Conservation (phyloP, 92 coral and sea anemone species). For the Metridium senile region DNA sequence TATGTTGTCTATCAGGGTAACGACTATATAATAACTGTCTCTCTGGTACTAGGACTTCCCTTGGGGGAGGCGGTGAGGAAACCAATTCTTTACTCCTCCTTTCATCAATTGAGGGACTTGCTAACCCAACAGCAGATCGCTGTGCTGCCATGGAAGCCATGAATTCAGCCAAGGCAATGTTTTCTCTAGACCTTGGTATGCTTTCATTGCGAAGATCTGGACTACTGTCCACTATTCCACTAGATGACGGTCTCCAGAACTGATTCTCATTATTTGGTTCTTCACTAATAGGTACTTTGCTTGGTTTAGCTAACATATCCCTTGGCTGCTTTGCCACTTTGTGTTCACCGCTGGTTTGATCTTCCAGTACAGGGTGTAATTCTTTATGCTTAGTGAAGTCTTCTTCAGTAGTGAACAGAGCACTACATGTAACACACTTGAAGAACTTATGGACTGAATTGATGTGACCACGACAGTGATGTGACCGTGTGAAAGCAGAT, state of each 20-base stretch:
- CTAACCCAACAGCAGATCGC: conserved; percentile 28
- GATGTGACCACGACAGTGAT: conserved; percentile 86
- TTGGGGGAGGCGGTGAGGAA: neutral
- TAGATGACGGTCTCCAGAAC: conserved; percentile 2
- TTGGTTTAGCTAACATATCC: neutral
- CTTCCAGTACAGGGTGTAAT: conserved; percentile 50
- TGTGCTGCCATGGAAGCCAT: conserved; percentile 48
- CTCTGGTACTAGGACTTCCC: neutral
- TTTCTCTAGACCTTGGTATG: conserved; percentile 22
- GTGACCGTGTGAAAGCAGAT: conserved; percentile 93
- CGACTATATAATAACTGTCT: neutral
- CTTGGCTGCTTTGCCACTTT: neutral
- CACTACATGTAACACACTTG: conserved; percentile 76
- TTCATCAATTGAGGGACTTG: neutral
- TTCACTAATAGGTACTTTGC: neutral
- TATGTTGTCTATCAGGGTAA: neutral
- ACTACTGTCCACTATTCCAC: conserved; percentile 18
- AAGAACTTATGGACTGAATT: conserved; percentile 86
- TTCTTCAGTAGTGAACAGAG: conserved; percentile 82
- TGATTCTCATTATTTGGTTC: conserved; percentile 4
- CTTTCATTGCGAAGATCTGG: neutral
- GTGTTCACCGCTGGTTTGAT: neutral
- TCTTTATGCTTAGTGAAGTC: conserved; percentile 76
- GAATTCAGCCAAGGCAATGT: conserved; percentile 40
- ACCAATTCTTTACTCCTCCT: neutral